These are phyloP conservation scores for Neomorphus geoffroyi DNA, from an alignment of 2,797 vertebrate species.

Conservation along the genomic window DNA sequence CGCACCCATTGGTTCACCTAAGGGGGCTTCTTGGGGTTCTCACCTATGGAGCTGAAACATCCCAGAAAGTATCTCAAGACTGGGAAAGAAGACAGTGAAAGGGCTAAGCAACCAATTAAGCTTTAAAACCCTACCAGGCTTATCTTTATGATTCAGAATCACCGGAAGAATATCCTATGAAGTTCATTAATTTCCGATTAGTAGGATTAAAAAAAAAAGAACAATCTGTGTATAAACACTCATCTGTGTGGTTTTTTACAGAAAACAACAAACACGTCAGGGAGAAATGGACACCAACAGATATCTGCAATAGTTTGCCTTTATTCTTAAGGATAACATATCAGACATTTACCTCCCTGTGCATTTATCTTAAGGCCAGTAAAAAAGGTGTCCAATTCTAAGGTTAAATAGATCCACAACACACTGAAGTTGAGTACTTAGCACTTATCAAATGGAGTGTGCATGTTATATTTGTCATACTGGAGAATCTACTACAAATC, in stretches of 20 bases:
- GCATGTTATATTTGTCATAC: fast-evolving
- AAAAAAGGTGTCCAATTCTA: not conserved
- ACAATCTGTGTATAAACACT: not conserved
- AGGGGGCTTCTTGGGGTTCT: not conserved
- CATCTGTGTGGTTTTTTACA: not conserved
- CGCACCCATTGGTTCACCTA: fast-evolving
- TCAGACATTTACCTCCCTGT: not conserved
- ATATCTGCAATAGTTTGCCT: not conserved
- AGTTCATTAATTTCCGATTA: not conserved
- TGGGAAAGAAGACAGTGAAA: not conserved
- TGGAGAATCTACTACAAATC: not conserved
- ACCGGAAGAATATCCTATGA: not conserved
- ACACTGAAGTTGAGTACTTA: not conserved
- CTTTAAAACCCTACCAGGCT: not conserved
- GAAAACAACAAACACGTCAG: not conserved
- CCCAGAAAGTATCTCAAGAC: not conserved
- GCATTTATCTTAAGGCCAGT: not conserved
- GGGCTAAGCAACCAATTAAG: not conserved
- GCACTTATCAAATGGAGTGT: not conserved
- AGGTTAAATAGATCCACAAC: not conserved
- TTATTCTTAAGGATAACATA: not conserved
- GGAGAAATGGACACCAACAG: not conserved
- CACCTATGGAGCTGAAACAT: not conserved
- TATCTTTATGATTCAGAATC: not conserved
- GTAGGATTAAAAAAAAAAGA: not conserved